Conservation (phyloP, 2,797 vertebrate species). For the Halcyon leucocephala region DNA sequence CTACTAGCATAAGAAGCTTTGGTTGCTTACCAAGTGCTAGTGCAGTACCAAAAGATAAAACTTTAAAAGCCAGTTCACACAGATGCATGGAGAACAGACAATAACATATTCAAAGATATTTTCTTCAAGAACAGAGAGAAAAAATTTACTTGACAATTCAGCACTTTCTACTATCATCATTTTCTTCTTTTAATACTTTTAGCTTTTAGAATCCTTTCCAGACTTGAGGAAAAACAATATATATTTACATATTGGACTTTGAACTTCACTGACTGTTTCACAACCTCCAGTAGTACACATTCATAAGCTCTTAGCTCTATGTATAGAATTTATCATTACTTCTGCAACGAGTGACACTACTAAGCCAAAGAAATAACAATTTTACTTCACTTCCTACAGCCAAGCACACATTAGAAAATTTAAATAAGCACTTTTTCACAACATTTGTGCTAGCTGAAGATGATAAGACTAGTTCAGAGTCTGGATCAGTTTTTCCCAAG, state of each 20-base stretch:
- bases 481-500: not conserved
- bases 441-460: not conserved
- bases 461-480: not conserved
- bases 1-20: not conserved
- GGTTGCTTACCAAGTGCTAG: not conserved
- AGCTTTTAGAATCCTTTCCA: not conserved
- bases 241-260: not conserved
- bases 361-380: not conserved
- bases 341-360: not conserved
- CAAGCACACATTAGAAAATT: not conserved
- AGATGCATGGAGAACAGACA: not conserved
- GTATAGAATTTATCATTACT: not conserved
- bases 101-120: not conserved
- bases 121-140: not conserved
- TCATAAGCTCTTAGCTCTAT: not conserved
- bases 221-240: not conserved
- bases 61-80: not conserved
- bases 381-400: not conserved
- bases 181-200: not conserved
- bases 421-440: not conserved
- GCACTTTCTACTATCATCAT: not conserved
- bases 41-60: not conserved
- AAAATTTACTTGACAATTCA: not conserved
- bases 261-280: not conserved
- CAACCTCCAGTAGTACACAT: not conserved